A percentile compares a stretch with the other conserved stretches of the same genome.
Evolutionary conservation across 2,113 vertebrate genomes (phyloP).

Genomic region (Pteropus alecto): DNA sequence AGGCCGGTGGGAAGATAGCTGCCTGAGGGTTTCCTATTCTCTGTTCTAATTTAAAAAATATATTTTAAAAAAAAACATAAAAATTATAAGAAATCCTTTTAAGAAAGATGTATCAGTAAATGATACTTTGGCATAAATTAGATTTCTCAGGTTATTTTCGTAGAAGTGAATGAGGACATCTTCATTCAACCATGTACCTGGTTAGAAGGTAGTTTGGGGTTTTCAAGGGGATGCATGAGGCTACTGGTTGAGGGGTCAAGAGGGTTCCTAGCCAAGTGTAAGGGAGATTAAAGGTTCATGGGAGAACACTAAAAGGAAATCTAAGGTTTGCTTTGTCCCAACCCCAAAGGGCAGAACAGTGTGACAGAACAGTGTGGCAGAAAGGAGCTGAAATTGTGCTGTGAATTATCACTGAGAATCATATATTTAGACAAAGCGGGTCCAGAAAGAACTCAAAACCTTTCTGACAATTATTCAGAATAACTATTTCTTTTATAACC

Average conservation of each 20-base stretch:
- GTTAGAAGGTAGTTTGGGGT: neutral
- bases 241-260: rapidly evolving
- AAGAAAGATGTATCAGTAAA: neutral
- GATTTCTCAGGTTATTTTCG: neutral
- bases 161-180: neutral
- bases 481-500: neutral
- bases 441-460: neutral
- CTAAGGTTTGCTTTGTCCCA: neutral
- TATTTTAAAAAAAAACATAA: neutral
- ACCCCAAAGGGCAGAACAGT: neutral
- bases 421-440: neutral
- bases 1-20: neutral
- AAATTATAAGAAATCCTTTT: neutral
- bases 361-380: neutral
- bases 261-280: too few species aligned
- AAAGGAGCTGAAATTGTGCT: neutral
- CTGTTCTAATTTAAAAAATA: neutral
- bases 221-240: neutral
- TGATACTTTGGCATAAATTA: neutral
- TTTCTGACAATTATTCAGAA: slow-evolving; percentile 9
- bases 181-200: neutral
- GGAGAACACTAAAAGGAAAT: neutral
- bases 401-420: neutral
- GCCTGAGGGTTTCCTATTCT: neutral
- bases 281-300: neutral